phyloP scores from a whole-genome alignment of 2,797 vertebrate species.

The Propithecus deckenii region DNA sequence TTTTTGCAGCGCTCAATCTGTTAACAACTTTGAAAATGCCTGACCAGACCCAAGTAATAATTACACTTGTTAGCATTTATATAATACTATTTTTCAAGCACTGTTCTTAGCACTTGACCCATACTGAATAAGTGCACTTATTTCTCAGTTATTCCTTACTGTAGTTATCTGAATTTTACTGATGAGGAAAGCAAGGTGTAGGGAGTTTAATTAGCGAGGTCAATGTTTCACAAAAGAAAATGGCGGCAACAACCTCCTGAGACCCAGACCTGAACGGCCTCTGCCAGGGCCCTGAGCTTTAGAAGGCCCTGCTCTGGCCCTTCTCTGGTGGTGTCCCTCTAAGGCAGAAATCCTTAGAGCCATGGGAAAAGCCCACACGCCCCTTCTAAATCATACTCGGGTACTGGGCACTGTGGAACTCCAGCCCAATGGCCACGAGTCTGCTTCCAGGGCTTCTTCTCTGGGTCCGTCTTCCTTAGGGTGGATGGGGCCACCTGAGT shows the following conservation, averaged over 20 bases:
- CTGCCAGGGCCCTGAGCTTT: neutral
- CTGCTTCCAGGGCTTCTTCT: neutral
- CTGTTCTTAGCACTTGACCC: neutral
- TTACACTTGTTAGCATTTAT: neutral
- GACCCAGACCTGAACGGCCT: neutral
- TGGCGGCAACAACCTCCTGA: neutral
- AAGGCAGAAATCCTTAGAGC: neutral
- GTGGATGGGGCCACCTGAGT: neutral
- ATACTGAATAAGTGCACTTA: neutral
- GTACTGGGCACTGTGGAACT: neutral
- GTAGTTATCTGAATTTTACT: slow-evolving; percentile 28
- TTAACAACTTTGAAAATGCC: neutral
- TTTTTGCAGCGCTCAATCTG: neutral
- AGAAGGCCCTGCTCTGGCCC: neutral
- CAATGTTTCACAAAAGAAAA: neutral
- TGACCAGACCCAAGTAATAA: slow-evolving; percentile 20
- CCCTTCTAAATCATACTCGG: accelerated
- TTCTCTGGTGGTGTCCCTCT: neutral
- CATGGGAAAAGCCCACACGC: neutral
- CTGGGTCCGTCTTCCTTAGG: neutral
- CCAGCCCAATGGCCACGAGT: neutral
- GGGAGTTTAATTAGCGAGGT: neutral
- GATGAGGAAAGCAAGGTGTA: neutral
- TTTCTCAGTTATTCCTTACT: neutral
- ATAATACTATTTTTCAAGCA: neutral